phyloP scores from a whole-genome alignment of 2,797 vertebrate species.

The Garrulus glandarius region DNA sequence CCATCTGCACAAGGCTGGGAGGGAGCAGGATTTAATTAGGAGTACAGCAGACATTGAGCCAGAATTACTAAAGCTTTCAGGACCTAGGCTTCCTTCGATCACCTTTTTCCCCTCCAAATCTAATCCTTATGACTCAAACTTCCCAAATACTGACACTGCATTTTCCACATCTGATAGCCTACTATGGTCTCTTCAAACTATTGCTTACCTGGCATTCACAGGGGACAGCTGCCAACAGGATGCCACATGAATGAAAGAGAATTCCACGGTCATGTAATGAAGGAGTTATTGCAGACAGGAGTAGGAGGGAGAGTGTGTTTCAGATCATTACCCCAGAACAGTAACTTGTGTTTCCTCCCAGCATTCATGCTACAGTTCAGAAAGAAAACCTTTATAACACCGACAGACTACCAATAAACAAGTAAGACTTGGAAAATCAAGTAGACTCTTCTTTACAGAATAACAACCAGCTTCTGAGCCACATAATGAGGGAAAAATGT shows the following conservation, averaged over 20 bases:
- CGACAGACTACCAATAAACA: not conserved
- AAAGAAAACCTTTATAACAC: not conserved
- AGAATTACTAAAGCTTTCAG: not conserved
- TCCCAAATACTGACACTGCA: not conserved
- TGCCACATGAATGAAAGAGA: not conserved
- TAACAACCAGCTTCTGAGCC: not conserved
- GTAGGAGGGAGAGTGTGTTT: not conserved
- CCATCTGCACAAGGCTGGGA: not conserved
- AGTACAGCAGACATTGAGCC: not conserved
- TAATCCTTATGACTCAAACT: not conserved
- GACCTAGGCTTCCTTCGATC: not conserved
- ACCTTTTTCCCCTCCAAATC: not conserved
- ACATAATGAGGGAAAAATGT: rapidly evolving
- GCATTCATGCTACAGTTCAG: not conserved
- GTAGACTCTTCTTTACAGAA: not conserved
- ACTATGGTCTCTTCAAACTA: not conserved
- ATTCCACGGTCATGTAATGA: rapidly evolving
- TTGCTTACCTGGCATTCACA: not conserved
- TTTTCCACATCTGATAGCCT: not conserved
- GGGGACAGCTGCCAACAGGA: not conserved
- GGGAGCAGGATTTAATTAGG: constrained; percentile 20
- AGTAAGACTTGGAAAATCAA: not conserved
- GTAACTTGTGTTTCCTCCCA: not conserved
- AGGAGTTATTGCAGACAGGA: not conserved
- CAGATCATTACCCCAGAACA: not conserved